Base-by-base conservation (phyloP, 2,113 vertebrate species). In the Cepphus grylle region DNA sequence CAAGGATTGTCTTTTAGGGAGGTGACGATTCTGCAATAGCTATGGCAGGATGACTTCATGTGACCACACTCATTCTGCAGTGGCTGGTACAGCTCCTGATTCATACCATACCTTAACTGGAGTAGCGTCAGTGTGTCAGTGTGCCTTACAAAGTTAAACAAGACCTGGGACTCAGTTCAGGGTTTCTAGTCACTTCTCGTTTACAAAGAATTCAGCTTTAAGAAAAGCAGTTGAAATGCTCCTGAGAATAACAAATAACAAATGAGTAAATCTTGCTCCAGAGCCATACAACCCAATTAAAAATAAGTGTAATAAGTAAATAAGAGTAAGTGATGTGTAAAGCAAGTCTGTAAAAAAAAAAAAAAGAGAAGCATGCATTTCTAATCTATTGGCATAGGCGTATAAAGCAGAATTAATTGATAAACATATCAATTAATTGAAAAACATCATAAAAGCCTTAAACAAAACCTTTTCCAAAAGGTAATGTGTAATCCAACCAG, bases 201-300 rank as follows among this genome's bases (percentile, higher is more conserved):
- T 87, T 91, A 93, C 45, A 93, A 42, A 88, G 45, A 72, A 85
- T 93, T 88, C 92, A 90, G 71, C 84, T 56, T 86, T 95, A 94
- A 88, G 89, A 73, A 89, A 95, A 91, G 81, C 93, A 93, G 92
- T 11, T 87, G 93, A 94, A 96, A 94, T 62, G 66, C 36, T 95
- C 97, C 95, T 95, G 91, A 94, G 97, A 94, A 96, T 77, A 90
- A 95, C 84, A 96, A 96, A 90, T 79, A 93, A 95, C 40, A 91
- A 87, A 69, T 88, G 55, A 93, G 59, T 94, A 86, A 94, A 85
- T 66, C 74, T 92, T 90, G 84, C 58, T 86, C 30, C 84, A 93
- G 71, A 93, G 38, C 45, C 84, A 70, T 18, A 69, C 8, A 95
- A 79, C 38, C 20, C 45, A 50, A 30, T 38, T 36, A 52, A 56